A percentile compares a stretch with the other conserved stretches of the same genome.
Evolutionary conservation across 2,888 invertebrate species (phyloP).

Genomic region (Lymantria dispar): DNA sequence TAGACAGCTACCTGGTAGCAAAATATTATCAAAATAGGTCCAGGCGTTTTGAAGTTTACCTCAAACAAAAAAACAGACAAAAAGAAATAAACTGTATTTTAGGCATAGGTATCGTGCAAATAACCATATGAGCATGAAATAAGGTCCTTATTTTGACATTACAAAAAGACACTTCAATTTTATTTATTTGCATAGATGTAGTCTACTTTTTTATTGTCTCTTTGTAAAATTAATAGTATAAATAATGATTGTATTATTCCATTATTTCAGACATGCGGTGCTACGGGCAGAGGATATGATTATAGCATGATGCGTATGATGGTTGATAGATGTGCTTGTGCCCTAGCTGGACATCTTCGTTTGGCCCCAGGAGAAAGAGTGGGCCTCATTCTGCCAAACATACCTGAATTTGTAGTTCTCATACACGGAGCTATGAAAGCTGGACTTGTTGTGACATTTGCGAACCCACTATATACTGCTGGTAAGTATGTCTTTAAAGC

Average conservation of each 20-base stretch:
- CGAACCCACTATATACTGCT: slow-evolving; percentile 86
- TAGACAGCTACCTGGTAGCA: too few relatives aligned
- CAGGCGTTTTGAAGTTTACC: too few relatives aligned
- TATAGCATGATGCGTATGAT: slow-evolving; percentile 83
- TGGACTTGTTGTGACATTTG: slow-evolving; percentile 85
- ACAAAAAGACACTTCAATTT: too few relatives aligned
- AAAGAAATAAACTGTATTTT: too few relatives aligned
- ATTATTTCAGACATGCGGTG: slow-evolving; percentile 84
- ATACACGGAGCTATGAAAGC: slow-evolving; percentile 86
- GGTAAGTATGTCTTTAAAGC: slow-evolving; percentile 56
- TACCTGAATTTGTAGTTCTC: slow-evolving; percentile 86
- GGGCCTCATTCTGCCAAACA: slow-evolving; percentile 86
- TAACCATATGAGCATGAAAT: too few relatives aligned
- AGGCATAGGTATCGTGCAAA: too few relatives aligned
- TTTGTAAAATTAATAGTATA: too few relatives aligned
- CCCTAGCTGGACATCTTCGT: slow-evolving; percentile 78
- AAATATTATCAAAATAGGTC: too few relatives aligned
- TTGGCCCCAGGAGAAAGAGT: slow-evolving; percentile 84
- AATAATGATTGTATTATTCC: not conserved
- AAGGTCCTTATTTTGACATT: too few relatives aligned
- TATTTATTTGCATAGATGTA: too few relatives aligned
- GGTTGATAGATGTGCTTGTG: slow-evolving; percentile 82
- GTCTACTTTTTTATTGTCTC: too few relatives aligned
- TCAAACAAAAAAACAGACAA: too few relatives aligned
- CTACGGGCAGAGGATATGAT: slow-evolving; percentile 84